Percentiles rank a stretch among this genome's conserved stretches.
Conservation (phyloP, 1,140 invertebrate species). For the Trachymyrmex septentrionalis region DNA sequence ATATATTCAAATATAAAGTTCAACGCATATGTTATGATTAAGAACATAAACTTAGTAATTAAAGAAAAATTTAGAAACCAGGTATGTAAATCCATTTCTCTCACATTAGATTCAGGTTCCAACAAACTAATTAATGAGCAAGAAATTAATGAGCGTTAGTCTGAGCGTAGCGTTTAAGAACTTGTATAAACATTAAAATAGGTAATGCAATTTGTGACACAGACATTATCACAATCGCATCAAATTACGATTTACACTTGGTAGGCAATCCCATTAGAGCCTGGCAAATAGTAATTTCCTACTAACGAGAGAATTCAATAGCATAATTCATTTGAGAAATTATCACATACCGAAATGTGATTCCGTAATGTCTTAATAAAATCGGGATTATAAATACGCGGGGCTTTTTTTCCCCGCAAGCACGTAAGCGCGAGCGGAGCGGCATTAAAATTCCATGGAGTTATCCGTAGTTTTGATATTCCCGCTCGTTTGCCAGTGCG, state of each 20-base stretch:
- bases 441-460: constrained; percentile 61
- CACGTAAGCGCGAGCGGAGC: constrained; percentile 15
- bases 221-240: background rate
- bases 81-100: too few species aligned
- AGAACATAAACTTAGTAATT: background rate
- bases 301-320: background rate
- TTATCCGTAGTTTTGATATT: constrained; percentile 62
- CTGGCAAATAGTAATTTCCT: background rate
- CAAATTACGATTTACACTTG: background rate
- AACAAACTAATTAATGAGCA: background rate
- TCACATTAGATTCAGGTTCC: constrained; percentile 1
- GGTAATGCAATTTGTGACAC: constrained; percentile 19
- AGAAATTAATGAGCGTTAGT: background rate
- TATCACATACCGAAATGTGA: background rate
- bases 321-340: background rate
- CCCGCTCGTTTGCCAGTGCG: constrained; percentile 51
- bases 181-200: background rate
- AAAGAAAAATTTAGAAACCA: background rate
- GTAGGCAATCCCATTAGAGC: background rate
- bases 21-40: background rate
- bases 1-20: background rate
- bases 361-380: constrained; percentile 51
- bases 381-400: constrained; percentile 31
- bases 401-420: background rate
- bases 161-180: constrained; percentile 2